Percentiles rank a stretch among this genome's conserved stretches.
Conservation (phyloP, 1,140 invertebrate genomes). For the Eupristina koningsbergeri region DNA sequence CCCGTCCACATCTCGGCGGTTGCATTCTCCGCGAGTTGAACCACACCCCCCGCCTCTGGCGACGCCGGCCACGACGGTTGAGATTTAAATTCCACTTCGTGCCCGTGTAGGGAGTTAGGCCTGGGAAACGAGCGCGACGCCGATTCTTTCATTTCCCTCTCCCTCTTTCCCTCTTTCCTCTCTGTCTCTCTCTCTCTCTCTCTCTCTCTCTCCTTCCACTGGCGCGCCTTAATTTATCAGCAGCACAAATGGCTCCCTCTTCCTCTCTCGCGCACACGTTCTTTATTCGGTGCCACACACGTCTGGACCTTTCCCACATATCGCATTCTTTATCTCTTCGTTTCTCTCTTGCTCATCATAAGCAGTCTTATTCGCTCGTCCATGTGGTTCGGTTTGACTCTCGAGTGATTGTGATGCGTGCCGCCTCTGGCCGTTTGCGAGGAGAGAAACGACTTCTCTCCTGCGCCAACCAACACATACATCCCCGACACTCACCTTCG, state of each 20-base stretch:
- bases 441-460: too few relatives aligned
- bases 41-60: constrained; percentile 48
- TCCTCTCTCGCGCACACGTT: neutral
- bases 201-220: neutral
- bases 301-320: neutral
- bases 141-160: constrained; percentile 36
- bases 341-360: neutral
- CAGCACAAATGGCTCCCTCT: constrained; percentile 10
- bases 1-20: neutral
- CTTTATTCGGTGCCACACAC: neutral
- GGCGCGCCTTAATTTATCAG: constrained; percentile 48
- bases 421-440: constrained; percentile 16
- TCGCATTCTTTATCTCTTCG: neutral
- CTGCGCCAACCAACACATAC: constrained; percentile 10
- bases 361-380: neutral
- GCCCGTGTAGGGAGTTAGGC: constrained; percentile 51
- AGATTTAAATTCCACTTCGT: constrained; percentile 68
- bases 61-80: constrained; percentile 63
- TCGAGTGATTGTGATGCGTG: constrained; percentile 18
- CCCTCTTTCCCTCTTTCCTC: constrained; percentile 4
- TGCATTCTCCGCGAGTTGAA: constrained; percentile 35
- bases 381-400: neutral
- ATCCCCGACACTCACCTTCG: constrained; percentile 2
- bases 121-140: constrained; percentile 54
- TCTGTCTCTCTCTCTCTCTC: neutral